These are phyloP conservation scores for Rallus limicola DNA, from an alignment of 2,113 vertebrate species.

Conservation along the genomic window DNA sequence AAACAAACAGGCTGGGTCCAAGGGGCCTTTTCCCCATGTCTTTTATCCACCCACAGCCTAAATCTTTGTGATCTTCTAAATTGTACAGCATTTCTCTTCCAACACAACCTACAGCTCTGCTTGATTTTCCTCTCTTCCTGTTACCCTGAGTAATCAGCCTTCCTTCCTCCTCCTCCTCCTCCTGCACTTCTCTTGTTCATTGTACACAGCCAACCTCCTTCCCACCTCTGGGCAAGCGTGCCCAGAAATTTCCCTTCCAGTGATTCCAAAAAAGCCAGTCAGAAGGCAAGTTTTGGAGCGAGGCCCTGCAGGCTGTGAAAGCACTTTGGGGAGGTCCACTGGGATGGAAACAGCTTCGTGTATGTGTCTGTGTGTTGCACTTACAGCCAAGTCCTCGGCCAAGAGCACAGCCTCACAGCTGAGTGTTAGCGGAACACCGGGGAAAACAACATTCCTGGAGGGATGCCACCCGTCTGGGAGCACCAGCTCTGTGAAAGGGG, in stretches of 20 bases:
- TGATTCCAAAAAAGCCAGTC: neutral
- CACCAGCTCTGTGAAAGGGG: too few relatives aligned
- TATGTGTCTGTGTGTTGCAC: fast-evolving
- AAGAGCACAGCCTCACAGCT: neutral
- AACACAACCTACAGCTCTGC: neutral
- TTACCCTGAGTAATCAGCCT: neutral
- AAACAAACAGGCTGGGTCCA: neutral
- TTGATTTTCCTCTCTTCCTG: neutral
- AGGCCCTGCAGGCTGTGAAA: neutral
- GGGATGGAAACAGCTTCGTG: neutral
- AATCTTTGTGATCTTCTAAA: neutral
- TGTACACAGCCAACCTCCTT: neutral
- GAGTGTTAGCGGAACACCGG: neutral
- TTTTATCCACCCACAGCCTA: neutral
- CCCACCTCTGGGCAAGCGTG: neutral
- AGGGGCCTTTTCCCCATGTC: neutral
- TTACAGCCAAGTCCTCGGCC: neutral
- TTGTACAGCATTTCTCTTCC: neutral
- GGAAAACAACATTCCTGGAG: neutral
- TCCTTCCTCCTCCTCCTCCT: neutral
- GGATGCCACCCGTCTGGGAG: neutral
- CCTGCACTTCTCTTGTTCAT: neutral
- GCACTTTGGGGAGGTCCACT: neutral
- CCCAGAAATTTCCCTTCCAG: neutral
- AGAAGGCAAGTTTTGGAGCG: neutral